These are phyloP conservation scores for Ametastegia equiseti DNA, from an alignment of 2,888 invertebrate species.

Conservation along the genomic window DNA sequence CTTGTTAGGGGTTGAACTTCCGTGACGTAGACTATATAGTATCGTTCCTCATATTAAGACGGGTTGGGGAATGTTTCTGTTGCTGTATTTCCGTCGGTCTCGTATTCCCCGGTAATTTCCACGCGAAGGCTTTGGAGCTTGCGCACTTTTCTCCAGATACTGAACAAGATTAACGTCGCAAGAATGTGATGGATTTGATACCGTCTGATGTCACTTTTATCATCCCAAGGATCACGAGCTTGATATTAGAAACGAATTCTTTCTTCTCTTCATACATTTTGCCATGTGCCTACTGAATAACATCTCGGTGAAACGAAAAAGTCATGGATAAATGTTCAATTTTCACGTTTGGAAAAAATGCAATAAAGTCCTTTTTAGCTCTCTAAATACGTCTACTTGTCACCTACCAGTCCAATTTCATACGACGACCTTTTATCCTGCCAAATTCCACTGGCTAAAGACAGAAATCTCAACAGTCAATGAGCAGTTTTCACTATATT, in stretches of 20 bases:
- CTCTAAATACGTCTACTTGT: too few species aligned
- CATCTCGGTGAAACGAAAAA: not conserved
- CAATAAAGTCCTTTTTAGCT: not conserved
- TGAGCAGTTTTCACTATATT: too few species aligned
- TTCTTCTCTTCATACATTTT: not conserved
- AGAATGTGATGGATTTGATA: slow-evolving; percentile 29
- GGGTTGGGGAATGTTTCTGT: not conserved
- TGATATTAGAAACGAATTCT: slow-evolving; percentile 32
- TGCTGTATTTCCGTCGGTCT: slow-evolving; percentile 8
- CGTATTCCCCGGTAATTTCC: slow-evolving; percentile 11
- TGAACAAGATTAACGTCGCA: slow-evolving; percentile 44
- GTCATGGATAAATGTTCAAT: not conserved
- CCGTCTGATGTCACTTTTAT: slow-evolving; percentile 33
- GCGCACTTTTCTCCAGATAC: slow-evolving; percentile 33
- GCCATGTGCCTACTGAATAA: not conserved
- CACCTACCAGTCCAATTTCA: not conserved
- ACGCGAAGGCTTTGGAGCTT: not conserved
- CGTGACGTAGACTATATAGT: not conserved
- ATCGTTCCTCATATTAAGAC: not conserved
- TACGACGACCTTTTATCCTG: too few species aligned
- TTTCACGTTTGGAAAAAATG: not conserved
- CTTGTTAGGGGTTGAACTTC: not conserved
- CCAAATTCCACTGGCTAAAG: too few species aligned
- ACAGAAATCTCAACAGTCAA: too few species aligned
- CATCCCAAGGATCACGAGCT: slow-evolving; percentile 24